Evolutionary conservation across 2,888 invertebrate species (phyloP).

Genomic region (Maniola hyperantus): DNA sequence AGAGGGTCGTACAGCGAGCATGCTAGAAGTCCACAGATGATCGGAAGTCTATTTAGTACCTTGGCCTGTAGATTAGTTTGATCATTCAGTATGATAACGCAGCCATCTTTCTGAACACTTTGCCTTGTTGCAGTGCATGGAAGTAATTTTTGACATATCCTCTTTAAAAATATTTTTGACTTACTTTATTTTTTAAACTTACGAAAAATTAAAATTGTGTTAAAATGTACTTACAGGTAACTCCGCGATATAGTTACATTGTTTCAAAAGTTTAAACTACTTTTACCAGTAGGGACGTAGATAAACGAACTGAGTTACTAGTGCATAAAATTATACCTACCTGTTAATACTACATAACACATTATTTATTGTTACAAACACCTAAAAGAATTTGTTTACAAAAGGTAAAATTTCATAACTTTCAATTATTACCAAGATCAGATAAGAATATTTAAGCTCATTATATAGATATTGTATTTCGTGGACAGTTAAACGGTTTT

Average conservation of each 20-base stretch:
- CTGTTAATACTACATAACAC: constrained; percentile 23
- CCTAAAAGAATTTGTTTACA: constrained; percentile 22
- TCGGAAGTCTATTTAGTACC: too few relatives aligned
- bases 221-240: not conserved
- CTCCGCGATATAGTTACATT: not conserved
- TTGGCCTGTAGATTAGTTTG: too few relatives aligned
- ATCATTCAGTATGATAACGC: too few relatives aligned
- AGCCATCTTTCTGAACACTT: too few relatives aligned
- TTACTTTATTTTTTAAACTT: too few relatives aligned
- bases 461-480: constrained; percentile 15
- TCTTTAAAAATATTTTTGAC: too few relatives aligned
- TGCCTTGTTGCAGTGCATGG: too few relatives aligned
- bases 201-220: too few relatives aligned
- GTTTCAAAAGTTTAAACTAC: constrained; percentile 1
- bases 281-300: not conserved
- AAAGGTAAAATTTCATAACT: constrained; percentile 23
- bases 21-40: too few relatives aligned
- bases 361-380: constrained; percentile 27
- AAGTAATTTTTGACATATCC: too few relatives aligned
- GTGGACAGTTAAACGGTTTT: constrained; percentile 17
- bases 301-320: constrained; percentile 12
- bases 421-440: constrained; percentile 15
- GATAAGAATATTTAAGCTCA: constrained; percentile 18
- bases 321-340: constrained; percentile 23
- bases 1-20: too few relatives aligned